phyloP scores from a whole-genome alignment of 2,888 invertebrate species.

The Myopa testacea region DNA sequence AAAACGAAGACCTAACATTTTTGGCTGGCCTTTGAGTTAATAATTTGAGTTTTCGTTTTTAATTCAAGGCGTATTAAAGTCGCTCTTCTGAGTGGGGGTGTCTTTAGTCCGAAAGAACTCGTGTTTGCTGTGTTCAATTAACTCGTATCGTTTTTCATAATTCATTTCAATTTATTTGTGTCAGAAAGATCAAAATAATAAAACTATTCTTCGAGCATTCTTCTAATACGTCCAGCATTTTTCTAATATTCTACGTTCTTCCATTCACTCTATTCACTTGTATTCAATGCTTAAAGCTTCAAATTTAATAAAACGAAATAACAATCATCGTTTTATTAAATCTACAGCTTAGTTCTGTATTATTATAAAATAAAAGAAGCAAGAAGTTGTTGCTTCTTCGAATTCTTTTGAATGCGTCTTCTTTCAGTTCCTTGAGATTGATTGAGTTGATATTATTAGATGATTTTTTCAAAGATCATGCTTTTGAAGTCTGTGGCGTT shows the following conservation, averaged over 20 bases:
- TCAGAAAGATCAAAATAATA: constrained; percentile 26
- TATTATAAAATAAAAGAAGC: not conserved
- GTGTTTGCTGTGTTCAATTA: constrained; percentile 39
- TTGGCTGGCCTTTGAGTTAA: not conserved
- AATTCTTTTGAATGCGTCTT: no score
- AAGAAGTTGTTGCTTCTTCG: not conserved
- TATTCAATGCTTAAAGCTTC: not conserved
- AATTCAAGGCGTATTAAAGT: not conserved
- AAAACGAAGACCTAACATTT: not conserved
- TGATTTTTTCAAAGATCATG: no score
- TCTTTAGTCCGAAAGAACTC: not conserved
- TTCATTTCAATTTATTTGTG: constrained; percentile 41
- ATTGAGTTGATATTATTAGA: no score
- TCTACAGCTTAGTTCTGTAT: not conserved
- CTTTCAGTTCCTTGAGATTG: no score
- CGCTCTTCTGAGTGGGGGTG: constrained; percentile 9
- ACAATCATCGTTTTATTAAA: constrained; percentile 12
- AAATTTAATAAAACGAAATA: not conserved
- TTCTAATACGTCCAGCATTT: not conserved
- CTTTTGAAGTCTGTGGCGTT: no score
- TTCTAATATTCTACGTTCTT: not conserved
- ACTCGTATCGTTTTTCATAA: constrained; percentile 45
- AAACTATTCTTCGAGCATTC: constrained; percentile 22
- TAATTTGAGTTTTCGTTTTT: not conserved
- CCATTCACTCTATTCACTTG: no score